phyloP scores from a whole-genome alignment of 2,113 vertebrate genomes.

The Hyaena hyaena region DNA sequence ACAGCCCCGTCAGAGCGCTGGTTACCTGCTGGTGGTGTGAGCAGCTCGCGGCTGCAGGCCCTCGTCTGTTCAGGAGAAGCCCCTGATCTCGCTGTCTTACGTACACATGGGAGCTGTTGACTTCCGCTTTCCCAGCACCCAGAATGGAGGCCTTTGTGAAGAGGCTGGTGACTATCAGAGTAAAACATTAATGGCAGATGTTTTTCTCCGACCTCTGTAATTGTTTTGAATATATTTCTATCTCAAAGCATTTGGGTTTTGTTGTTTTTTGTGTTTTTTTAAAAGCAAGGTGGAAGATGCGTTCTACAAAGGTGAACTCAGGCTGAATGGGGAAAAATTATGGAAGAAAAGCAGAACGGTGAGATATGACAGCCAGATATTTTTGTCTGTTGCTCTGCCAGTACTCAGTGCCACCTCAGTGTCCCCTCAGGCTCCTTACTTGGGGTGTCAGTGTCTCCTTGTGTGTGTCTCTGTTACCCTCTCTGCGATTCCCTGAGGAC shows the following conservation, averaged over 20 bases:
- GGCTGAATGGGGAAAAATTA: slow-evolving; percentile 95
- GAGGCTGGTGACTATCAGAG: background rate
- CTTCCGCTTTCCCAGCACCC: background rate
- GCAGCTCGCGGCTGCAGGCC: background rate
- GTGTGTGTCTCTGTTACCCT: background rate
- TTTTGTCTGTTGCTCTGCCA: background rate
- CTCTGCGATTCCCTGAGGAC: background rate
- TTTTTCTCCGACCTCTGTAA: slow-evolving; percentile 38
- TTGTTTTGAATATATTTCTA: slow-evolving; percentile 57
- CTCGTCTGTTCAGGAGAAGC: background rate
- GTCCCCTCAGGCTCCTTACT: background rate
- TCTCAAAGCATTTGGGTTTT: slow-evolving; percentile 71
- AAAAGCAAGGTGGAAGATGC: slow-evolving; percentile 98
- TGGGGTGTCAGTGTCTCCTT: background rate
- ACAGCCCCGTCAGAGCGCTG: background rate
- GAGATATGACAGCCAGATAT: slow-evolving; percentile 75
- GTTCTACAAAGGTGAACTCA: slow-evolving; percentile 94
- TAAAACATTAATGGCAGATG: background rate
- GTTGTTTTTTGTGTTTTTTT: slow-evolving; percentile 65
- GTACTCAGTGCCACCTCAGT: background rate
- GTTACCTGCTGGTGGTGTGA: rapidly evolving
- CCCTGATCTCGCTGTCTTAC: background rate
- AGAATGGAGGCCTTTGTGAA: background rate
- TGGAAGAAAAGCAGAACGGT: slow-evolving; percentile 98
- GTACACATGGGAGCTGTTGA: background rate